phyloP scores from a whole-genome alignment of 2,797 vertebrate genomes.

The Crenuchus spilurus region DNA sequence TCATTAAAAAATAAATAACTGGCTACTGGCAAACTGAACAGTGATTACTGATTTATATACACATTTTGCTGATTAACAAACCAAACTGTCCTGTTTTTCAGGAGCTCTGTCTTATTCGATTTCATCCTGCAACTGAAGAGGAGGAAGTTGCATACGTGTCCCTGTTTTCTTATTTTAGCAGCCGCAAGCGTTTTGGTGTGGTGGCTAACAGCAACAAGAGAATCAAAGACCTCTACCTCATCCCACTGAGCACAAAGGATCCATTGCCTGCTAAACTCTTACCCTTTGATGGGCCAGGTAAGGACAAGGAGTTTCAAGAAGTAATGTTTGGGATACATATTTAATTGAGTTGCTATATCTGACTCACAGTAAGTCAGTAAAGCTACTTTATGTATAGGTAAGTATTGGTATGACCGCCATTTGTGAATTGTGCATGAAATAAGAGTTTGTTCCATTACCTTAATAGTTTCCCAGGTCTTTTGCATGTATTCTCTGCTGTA shows the following conservation, averaged over 20 bases:
- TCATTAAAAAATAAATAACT: too few species aligned
- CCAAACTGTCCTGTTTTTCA: conserved; percentile 62
- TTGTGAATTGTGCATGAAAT: conserved; percentile 49
- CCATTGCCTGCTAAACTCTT: conserved; percentile 96
- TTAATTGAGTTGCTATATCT: too few species aligned
- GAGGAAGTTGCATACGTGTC: conserved; percentile 98
- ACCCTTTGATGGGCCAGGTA: conserved; percentile 99
- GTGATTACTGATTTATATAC: not conserved
- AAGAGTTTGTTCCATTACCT: conserved; percentile 65
- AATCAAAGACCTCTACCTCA: conserved; percentile 99
- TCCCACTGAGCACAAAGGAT: conserved; percentile 93
- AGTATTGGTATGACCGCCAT: not conserved
- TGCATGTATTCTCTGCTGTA: conserved; percentile 41
- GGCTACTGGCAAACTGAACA: too few species aligned
- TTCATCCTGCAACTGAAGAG: conserved; percentile 97
- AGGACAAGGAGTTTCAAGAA: conserved; percentile 65
- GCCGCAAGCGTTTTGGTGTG: conserved; percentile 94
- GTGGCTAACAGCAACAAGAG: conserved; percentile 96
- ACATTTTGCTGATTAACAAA: not conserved
- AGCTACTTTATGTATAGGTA: too few species aligned
- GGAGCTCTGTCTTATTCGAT: conserved; percentile 97
- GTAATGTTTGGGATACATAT: not conserved
- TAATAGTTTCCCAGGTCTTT: conserved; percentile 51
- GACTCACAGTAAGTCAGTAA: too few species aligned
- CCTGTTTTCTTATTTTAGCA: conserved; percentile 99